Base-by-base conservation (phyloP, 2,113 vertebrate species). In the Phalacrocorax carbo region DNA sequence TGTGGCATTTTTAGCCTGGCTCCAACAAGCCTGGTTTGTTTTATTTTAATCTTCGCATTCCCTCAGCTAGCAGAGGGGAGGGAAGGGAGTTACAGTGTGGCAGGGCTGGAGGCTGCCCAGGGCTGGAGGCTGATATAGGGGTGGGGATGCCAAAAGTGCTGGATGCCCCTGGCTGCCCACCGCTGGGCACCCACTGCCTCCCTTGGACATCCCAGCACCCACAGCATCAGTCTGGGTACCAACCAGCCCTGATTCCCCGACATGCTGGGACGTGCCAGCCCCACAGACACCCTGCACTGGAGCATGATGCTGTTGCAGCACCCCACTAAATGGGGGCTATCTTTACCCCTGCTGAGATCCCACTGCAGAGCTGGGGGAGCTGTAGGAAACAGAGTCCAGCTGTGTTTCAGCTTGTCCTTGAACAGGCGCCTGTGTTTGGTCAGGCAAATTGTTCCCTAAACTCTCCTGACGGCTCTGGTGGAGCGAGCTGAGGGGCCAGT, bases 41-140 rank as follows among this genome's bases (percentile, higher is more conserved):
- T 96, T 86, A 85, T 90, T 96, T 96, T 95, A 93, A 95, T 95
- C 73, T 94, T 57, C 70, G 5, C 92, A 49, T 88, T 95, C 94
- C 81, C 73, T 58, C 1, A 3, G 71, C 54, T 61, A 79, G 75
- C 86, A 92, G 75, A 1, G 3, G 82, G 88, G 90, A 90, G 91
- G 84, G 79, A 94, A 87, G 87, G 94, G 96, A 96, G 95, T 80
- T 51, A 29, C 4, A 7, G 62, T 32, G 36, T 1, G 0, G 40
- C 32, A 34, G 57, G 57, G 34, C 2, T 55, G 57, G 89, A 78
- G 42, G 80, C 38, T 55, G 52, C 52, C 34, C 0, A 0, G 79
- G 79, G 34, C 9, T 54, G 52, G 52, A 54, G 26, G 52, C 52
- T 54, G 40, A 84, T 49, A 36, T 0, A 0, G 40, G 7, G 22